phyloP scores from a whole-genome alignment of 2,113 vertebrate species.

The Sinocyclocheilus anophthalmus region DNA sequence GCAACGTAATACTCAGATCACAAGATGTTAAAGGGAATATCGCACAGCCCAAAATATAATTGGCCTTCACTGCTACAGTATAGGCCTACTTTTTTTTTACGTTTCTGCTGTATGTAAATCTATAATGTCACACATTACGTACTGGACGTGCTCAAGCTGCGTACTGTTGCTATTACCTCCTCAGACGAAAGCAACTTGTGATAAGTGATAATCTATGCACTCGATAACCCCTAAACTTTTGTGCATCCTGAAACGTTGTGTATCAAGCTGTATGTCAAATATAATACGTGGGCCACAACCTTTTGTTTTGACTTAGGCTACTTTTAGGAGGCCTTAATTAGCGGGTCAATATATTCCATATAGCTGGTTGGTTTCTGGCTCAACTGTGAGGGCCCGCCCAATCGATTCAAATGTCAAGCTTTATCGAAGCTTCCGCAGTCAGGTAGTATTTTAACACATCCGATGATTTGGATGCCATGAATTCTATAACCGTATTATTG shows the following conservation, averaged over 20 bases:
- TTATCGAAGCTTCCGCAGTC: neutral
- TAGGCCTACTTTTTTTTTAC: too few relatives aligned
- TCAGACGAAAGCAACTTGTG: neutral
- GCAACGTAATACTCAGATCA: neutral
- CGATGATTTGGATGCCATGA: neutral
- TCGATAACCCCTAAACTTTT: neutral
- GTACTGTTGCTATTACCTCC: slow-evolving; percentile 1
- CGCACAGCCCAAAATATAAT: neutral
- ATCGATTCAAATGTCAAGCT: neutral
- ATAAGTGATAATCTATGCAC: neutral
- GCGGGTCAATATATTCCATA: neutral
- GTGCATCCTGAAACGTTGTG: neutral
- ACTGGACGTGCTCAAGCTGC: neutral
- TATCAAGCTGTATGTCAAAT: neutral
- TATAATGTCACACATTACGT: too few relatives aligned
- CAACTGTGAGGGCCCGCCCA: neutral
- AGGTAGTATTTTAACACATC: neutral
- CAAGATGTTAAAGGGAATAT: neutral
- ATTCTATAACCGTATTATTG: neutral
- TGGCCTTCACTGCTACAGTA: neutral
- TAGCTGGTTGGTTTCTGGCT: neutral
- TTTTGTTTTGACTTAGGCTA: neutral
- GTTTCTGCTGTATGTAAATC: too few relatives aligned
- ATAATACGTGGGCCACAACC: neutral
- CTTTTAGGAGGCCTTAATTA: neutral